Conservation (phyloP, 2,797 vertebrate genomes). For the Chelidonichthys spinosus region DNA sequence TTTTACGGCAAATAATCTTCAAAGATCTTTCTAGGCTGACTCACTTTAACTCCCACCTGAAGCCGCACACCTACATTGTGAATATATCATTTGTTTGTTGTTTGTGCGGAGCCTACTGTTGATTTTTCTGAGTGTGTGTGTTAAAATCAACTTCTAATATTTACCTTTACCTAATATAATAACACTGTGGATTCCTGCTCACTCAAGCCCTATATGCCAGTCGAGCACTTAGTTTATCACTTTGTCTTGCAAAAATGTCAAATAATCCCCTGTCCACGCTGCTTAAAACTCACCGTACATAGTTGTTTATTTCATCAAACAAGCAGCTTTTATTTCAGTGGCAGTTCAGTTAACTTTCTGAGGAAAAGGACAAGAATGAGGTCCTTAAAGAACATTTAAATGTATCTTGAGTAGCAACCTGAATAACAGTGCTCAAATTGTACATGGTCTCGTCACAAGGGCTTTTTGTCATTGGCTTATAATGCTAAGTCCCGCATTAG, state of each 20-base stretch:
- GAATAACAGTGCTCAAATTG: constrained; percentile 6
- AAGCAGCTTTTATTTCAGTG: constrained; percentile 2
- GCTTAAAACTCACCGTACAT: constrained; percentile 20
- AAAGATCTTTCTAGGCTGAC: neutral
- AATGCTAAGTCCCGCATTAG: neutral
- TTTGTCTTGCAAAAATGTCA: constrained; percentile 9
- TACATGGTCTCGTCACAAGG: neutral
- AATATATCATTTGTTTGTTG: neutral
- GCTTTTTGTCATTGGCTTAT: constrained; percentile 10
- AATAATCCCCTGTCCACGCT: neutral
- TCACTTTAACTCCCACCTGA: neutral
- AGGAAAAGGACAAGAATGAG: neutral
- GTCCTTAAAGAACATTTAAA: neutral
- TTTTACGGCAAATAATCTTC: neutral
- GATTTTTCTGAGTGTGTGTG: neutral
- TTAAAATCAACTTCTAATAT: constrained; percentile 21
- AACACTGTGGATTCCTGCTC: constrained; percentile 14
- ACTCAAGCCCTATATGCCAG: neutral
- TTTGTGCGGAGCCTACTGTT: neutral
- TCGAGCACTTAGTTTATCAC: constrained; percentile 20
- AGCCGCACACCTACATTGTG: constrained; percentile 17
- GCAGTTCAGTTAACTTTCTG: neutral
- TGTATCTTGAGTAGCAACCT: neutral
- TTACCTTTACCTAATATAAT: too few species aligned
- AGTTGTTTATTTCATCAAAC: constrained; percentile 20